Evolutionary conservation across 2,113 vertebrate genomes (phyloP).

Genomic region (Gallinago jamesoni): DNA sequence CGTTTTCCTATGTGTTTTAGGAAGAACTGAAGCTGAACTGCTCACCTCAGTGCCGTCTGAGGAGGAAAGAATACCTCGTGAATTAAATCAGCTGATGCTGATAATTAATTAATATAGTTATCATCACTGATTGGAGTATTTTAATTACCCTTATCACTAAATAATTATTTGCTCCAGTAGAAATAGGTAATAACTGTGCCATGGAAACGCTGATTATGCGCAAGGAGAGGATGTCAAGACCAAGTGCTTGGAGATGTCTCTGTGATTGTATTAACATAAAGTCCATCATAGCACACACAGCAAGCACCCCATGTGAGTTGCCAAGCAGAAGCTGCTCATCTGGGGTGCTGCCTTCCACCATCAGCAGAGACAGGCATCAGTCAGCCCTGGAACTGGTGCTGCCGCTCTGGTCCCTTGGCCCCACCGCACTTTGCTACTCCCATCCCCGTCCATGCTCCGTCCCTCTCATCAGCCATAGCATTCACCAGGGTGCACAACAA

Average conservation of each 20-base stretch:
- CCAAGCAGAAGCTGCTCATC: neutral
- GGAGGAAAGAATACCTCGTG: neutral
- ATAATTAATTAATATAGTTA: neutral
- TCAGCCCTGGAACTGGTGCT: neutral
- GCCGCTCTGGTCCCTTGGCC: neutral
- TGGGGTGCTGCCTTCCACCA: neutral
- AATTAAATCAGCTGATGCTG: neutral
- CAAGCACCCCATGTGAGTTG: rapidly evolving
- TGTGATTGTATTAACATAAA: neutral
- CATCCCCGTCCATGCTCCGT: neutral
- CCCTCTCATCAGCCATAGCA: neutral
- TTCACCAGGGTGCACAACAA: neutral
- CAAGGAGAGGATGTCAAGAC: neutral
- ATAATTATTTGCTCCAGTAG: neutral
- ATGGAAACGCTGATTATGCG: neutral
- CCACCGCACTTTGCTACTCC: neutral
- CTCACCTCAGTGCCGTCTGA: neutral
- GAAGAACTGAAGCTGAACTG: neutral
- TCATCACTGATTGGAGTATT: neutral
- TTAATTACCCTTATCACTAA: neutral
- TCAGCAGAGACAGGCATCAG: neutral
- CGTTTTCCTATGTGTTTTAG: neutral
- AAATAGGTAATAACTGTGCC: neutral
- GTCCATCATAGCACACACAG: neutral
- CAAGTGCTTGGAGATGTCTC: neutral